Base-by-base conservation (phyloP, 1,140 invertebrate genomes). In the Ephestia elutella region DNA sequence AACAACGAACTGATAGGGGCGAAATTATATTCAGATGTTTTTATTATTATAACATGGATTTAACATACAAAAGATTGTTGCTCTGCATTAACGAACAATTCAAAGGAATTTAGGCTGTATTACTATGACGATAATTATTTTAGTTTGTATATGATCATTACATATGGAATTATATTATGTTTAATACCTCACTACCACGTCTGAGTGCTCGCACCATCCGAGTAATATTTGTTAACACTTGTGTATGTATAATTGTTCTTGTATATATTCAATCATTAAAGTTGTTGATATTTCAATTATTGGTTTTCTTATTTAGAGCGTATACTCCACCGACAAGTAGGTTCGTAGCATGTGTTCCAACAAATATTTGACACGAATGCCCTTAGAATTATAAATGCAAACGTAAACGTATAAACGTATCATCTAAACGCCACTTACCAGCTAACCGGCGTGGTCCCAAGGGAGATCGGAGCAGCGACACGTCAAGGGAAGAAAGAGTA, bases 221-320 rank as follows among this genome's bases (percentile, higher is more conserved):
- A 55, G 51, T 60, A 68, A 54, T 62, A 58, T 62, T 70, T 74
- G 73, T 78, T 75, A 73, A 74, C 70, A 66, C 64, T 68, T 75
- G 71, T 75, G 70, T 75, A 74, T 71, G 64, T 79, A 75, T 68
- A 66, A 78, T 82, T 86, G 78, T 82, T 84, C 78, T 75, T 84
- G 80, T 86, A 83, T 86, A 86, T 86, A 84, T 82, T 76, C 81
- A 75, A 80, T 79, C 70, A 86, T 79, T 84, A 86, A 86, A 86
- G 76, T 84, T 86, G 82, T 86, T 86, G 82, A 86, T 86, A 86
- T 84, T 84, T 84, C 75, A 59, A 55, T 55, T 65, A 50, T 62
- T 57, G 50, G 71, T 67, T 74, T 61, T 69, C 75, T 70, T 19
- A 11, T 32, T 1, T 2, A 4, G 1, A 11, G 25, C 25, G 25